Evolutionary conservation across 1,140 invertebrate species (phyloP).

Genomic region (Lasioglossum albipes): DNA sequence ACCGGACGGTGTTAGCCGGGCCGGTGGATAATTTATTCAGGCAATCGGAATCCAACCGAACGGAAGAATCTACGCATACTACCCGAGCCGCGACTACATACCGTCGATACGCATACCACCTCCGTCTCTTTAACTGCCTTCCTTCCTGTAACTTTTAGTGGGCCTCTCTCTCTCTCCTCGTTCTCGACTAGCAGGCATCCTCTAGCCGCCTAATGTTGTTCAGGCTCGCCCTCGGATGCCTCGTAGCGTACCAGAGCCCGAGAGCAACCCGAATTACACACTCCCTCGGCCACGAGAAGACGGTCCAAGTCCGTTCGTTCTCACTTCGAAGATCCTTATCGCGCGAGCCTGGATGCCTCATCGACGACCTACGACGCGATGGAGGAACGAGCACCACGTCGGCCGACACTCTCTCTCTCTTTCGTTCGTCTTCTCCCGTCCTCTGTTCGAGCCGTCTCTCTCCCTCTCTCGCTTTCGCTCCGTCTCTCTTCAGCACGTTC

Average conservation of each 20-base stretch:
- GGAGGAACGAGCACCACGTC: neutral
- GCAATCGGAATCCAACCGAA: constrained; percentile 37
- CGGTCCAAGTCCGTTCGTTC: constrained; percentile 31
- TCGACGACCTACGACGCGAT: constrained; percentile 58
- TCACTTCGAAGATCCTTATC: constrained; percentile 59
- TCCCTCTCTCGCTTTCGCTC: no score
- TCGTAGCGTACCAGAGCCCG: constrained; percentile 17
- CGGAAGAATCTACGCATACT: constrained; percentile 37
- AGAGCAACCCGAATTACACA: constrained; percentile 62
- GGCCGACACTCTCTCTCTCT: no score
- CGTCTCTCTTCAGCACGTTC: no score
- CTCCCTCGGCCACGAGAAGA: neutral
- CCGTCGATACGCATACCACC: constrained; percentile 39
- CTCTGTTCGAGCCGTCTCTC: no score
- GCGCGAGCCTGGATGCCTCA: constrained; percentile 47
- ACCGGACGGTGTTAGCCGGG: constrained; percentile 12
- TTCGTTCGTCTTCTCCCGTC: no score
- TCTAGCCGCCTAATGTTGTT: constrained; percentile 24
- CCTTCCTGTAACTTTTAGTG: constrained; percentile 51
- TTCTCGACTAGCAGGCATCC: constrained; percentile 9
- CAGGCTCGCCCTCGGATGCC: constrained; percentile 8
- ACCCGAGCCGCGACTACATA: constrained; percentile 5
- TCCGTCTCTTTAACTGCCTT: constrained; percentile 44
- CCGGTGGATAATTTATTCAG: constrained; percentile 42
- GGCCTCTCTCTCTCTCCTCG: neutral